These are phyloP conservation scores for Chrysomela aeneicollis DNA, from an alignment of 2,888 invertebrate species.

Conservation along the genomic window DNA sequence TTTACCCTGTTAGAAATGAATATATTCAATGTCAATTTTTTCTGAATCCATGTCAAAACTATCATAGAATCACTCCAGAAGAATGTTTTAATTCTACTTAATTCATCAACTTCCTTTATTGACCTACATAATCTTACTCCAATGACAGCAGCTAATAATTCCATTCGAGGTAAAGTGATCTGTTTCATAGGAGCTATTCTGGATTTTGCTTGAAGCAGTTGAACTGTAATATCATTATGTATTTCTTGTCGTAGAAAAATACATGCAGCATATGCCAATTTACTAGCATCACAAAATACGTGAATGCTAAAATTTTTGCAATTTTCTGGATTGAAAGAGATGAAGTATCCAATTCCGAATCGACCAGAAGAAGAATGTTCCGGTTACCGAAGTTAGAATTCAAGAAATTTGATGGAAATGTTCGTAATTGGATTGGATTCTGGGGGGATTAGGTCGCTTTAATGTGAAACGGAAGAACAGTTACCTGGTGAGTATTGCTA, in stretches of 20 bases:
- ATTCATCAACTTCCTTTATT: neutral
- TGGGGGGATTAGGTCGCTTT: too few species aligned
- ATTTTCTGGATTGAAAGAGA: too few species aligned
- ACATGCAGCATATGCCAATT: slow-evolving; percentile 20
- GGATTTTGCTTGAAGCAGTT: slow-evolving; percentile 18
- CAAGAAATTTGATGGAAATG: too few species aligned
- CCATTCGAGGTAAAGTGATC: slow-evolving; percentile 17
- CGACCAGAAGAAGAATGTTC: too few species aligned
- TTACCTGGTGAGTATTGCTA: too few species aligned
- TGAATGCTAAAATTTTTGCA: too few species aligned
- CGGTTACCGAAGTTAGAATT: too few species aligned
- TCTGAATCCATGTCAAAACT: slow-evolving; percentile 34
- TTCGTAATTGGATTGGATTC: too few species aligned
- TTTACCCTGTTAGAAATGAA: slow-evolving; percentile 37
- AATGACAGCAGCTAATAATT: slow-evolving; percentile 10
- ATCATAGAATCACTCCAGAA: slow-evolving; percentile 38
- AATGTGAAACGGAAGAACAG: too few species aligned
- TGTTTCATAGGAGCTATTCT: slow-evolving; percentile 18
- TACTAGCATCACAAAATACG: slow-evolving; percentile 11
- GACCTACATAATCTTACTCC: slow-evolving; percentile 8
- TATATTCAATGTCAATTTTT: slow-evolving; percentile 30
- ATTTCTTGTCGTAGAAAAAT: slow-evolving; percentile 1
- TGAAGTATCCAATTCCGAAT: too few species aligned
- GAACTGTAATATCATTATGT: neutral
- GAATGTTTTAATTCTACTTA: neutral